Base-by-base conservation (phyloP, 2,797 vertebrate genomes). In the Silurus aristotelis region DNA sequence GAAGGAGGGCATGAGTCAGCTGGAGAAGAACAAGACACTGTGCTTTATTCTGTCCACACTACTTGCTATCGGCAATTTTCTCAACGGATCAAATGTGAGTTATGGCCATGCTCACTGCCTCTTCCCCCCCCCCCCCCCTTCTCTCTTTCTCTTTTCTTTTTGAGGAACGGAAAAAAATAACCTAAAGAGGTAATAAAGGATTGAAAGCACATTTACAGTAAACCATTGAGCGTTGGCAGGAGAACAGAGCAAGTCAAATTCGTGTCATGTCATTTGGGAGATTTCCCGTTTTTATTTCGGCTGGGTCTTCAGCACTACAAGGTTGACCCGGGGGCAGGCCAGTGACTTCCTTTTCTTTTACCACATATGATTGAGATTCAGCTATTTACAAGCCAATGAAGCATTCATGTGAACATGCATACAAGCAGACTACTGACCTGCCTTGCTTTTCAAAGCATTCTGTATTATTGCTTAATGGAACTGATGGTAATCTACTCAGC, bases 1-100 rank as follows among this genome's bases (percentile, higher is more conserved):
- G 90, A 99, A 99, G 91, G 98, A 99, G 94, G 97, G 98, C 90
- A 99, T 99, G 98, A 97, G 98, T 91, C 97, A 99, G 91, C 88
- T 99, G 90, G 97, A 99, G 92, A 97, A 97, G 88, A 99, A 99
- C 92, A 97, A 96, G 93, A 99, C 98, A 0, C 95, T 99, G 85
- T 94, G 96, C 91, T 95, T 96, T 91, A 98, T 99, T 91, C 94
- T 99, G 92, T 97, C 97, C 89, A 98, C 98, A 19, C 93, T 99
- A 27, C 94, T 99, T 80, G 96, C 97, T 89, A 97, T 99, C 83
- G 98, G 98, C 88, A 99, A 99, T 95, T 99, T 99, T 93, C 96
- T 99, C 90, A 99, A 99, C 31, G 97, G 97, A 94, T 96, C 97
- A 66, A 98, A 96, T 31, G 98, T 99, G 94, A 98, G 98, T 92